Evolutionary conservation across 1,140 invertebrate species (phyloP).

Genomic region (Glomeris maerens): DNA sequence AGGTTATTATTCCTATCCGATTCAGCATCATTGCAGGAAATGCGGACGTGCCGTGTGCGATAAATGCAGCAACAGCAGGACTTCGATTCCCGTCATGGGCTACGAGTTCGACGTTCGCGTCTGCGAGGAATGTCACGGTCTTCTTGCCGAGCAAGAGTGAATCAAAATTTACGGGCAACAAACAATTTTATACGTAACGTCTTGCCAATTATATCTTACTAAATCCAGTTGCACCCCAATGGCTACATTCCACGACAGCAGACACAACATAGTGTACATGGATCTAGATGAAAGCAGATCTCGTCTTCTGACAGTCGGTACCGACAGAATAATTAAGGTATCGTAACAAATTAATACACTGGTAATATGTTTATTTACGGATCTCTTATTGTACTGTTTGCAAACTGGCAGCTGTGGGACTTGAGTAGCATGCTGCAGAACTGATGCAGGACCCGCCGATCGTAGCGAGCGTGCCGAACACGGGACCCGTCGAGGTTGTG

Average conservation of each 20-base stretch:
- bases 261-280: constrained; percentile 78
- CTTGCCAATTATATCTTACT: constrained; percentile 30
- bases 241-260: constrained; percentile 87
- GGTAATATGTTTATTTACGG: too few relatives aligned
- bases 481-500: too few relatives aligned
- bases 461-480: too few relatives aligned
- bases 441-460: too few relatives aligned
- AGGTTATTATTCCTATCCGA: neutral
- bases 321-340: constrained; percentile 87
- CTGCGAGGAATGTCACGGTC: constrained; percentile 76
- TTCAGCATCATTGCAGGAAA: constrained; percentile 39
- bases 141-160: constrained; percentile 71
- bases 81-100: constrained; percentile 86
- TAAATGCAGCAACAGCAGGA: constrained; percentile 70
- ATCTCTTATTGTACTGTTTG: too few relatives aligned
- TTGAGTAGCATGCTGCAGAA: too few relatives aligned
- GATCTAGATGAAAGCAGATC: constrained; percentile 73
- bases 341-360: too few relatives aligned
- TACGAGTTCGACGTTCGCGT: constrained; percentile 95
- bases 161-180: too few relatives aligned
- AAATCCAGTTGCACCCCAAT: constrained; percentile 63
- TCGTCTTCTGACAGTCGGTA: constrained; percentile 77
- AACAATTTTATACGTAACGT: constrained; percentile 34
- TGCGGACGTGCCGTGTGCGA: constrained; percentile 91
- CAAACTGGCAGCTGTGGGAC: too few relatives aligned